These are phyloP conservation scores for Nyctereutes procyonoides DNA, from an alignment of 2,113 vertebrate genomes.

Conservation along the genomic window DNA sequence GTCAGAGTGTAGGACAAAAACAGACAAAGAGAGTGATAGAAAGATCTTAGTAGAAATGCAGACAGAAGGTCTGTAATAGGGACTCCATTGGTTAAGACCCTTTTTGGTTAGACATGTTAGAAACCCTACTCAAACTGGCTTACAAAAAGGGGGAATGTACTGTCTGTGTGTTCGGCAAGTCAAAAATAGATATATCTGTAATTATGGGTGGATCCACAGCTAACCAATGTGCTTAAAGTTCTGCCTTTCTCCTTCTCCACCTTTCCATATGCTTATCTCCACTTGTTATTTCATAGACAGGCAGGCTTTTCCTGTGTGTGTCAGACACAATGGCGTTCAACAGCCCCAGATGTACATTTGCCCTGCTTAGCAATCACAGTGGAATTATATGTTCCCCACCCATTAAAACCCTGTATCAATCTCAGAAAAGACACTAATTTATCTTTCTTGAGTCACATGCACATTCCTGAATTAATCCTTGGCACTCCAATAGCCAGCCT, in stretches of 20 bases:
- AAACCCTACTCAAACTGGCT: background rate
- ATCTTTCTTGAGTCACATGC: background rate
- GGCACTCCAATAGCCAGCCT: background rate
- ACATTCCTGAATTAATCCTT: background rate
- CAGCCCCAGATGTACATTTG: background rate
- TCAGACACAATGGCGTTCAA: background rate
- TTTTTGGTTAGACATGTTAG: background rate
- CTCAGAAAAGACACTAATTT: background rate
- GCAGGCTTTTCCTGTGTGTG: background rate
- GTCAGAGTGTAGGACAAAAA: background rate
- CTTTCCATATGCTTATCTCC: background rate
- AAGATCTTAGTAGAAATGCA: background rate
- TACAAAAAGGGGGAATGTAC: background rate
- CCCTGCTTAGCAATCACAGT: background rate
- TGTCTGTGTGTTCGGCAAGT: background rate
- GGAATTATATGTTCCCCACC: background rate
- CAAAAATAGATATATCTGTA: background rate
- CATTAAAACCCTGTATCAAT: background rate
- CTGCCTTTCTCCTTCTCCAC: background rate
- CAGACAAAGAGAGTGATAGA: background rate
- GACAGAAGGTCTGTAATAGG: background rate
- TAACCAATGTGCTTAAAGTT: background rate
- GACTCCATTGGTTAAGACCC: background rate
- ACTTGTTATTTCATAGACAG: background rate
- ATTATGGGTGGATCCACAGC: background rate